Evolutionary conservation across 2,113 vertebrate genomes (phyloP).

Genomic region (Pampusana beccarii): DNA sequence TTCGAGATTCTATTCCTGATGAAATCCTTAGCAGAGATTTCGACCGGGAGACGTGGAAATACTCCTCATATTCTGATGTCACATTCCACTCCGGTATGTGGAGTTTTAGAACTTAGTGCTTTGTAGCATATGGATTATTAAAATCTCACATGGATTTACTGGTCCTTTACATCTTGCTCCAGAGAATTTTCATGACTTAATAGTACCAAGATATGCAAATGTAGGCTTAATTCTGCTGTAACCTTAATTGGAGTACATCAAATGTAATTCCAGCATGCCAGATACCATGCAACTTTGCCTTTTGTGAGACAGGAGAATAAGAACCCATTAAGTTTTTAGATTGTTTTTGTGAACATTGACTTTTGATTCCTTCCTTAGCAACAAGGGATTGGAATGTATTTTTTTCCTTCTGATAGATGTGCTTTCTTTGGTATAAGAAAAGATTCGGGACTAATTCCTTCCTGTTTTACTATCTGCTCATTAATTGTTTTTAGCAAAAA

Average conservation of each 20-base stretch:
- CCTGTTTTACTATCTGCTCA: neutral
- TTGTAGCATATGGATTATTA: neutral
- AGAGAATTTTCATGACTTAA: neutral
- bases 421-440: neutral
- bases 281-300: neutral
- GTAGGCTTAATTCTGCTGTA: neutral
- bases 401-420: neutral
- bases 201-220: neutral
- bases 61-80: constrained; percentile 85
- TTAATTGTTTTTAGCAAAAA: neutral
- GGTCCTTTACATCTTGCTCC: neutral
- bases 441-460: neutral
- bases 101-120: neutral
- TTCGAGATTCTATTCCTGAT: constrained; percentile 80
- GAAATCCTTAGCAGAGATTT: constrained; percentile 86
- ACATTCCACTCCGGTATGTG: constrained; percentile 78
- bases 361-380: neutral
- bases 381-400: neutral
- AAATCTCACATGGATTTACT: neutral
- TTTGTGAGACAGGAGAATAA: neutral
- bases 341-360: neutral
- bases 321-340: neutral
- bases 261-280: neutral
- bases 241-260: neutral
- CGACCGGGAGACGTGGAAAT: constrained; percentile 83